Evolutionary conservation across 2,797 vertebrate species (phyloP).

Genomic region (Liparis tanakae): DNA sequence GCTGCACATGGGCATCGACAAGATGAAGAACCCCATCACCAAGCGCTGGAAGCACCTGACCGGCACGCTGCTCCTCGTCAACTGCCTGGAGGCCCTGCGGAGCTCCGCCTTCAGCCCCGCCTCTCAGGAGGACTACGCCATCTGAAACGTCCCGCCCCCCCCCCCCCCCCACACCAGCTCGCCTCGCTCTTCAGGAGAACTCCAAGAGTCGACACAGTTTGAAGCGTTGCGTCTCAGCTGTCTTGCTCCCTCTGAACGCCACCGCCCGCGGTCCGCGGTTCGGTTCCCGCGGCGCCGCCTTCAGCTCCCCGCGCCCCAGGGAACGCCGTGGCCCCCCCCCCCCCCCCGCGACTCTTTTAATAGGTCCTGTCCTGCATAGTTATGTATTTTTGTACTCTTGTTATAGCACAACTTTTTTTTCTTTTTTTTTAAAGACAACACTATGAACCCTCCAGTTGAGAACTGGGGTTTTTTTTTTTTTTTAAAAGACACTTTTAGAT

Average conservation of each 20-base stretch:
- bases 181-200: constrained; percentile 7
- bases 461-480: constrained; percentile 55
- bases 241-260: constrained; percentile 20
- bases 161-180: neutral
- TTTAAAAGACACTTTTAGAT: constrained; percentile 48
- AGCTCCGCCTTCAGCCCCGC: constrained; percentile 90
- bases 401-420: constrained; percentile 59
- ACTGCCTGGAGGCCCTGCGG: constrained; percentile 91
- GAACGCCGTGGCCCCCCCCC: neutral
- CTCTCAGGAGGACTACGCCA: constrained; percentile 89
- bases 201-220: neutral
- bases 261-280: constrained; percentile 30
- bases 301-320: constrained; percentile 15
- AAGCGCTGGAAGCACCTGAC: constrained; percentile 98
- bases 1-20: constrained; percentile 93
- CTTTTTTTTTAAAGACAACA: constrained; percentile 45
- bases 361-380: constrained; percentile 57
- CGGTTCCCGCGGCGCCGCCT: constrained; percentile 8
- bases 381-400: constrained; percentile 75
- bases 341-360: constrained; percentile 47
- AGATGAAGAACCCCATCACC: constrained; percentile 96
- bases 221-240: constrained; percentile 22
- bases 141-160: constrained; percentile 72
- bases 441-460: constrained; percentile 57
- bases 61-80: constrained; percentile 94